phyloP scores from a whole-genome alignment of 2,797 vertebrate genomes.

The Gallinago stenura region DNA sequence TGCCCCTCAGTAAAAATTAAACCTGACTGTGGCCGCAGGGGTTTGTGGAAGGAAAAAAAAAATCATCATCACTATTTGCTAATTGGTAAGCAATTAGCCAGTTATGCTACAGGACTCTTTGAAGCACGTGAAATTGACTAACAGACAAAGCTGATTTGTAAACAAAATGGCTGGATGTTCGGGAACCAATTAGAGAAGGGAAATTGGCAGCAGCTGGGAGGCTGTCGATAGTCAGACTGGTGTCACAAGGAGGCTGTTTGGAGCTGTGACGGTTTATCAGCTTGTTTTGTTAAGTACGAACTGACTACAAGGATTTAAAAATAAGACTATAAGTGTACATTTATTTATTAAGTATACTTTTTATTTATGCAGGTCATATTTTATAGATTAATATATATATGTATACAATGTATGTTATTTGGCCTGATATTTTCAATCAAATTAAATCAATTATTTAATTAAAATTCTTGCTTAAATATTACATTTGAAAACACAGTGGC shows the following conservation, averaged over 20 bases:
- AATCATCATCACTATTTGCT: neutral
- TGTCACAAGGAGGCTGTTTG: neutral
- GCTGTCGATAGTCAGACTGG: neutral
- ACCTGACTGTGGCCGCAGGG: neutral
- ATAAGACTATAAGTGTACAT: neutral
- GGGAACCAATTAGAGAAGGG: conserved; percentile 4
- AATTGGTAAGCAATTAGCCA: conserved; percentile 39
- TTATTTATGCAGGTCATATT: neutral
- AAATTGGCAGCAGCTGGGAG: conserved; percentile 49
- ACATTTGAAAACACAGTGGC: neutral
- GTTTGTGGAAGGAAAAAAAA: neutral
- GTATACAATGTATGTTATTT: neutral
- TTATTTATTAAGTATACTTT: neutral
- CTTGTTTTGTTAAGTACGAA: neutral
- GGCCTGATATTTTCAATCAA: neutral
- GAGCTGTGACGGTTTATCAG: neutral
- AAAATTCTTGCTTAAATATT: neutral
- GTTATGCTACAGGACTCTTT: conserved; percentile 20
- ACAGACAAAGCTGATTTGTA: conserved; percentile 50
- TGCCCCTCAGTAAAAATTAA: neutral
- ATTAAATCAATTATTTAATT: neutral
- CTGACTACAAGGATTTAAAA: neutral
- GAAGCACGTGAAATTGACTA: conserved; percentile 32
- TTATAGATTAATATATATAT: neutral
- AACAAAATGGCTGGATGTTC: conserved; percentile 49